These are phyloP conservation scores for Falco naumanni DNA, from an alignment of 2,797 vertebrate genomes.

Conservation along the genomic window DNA sequence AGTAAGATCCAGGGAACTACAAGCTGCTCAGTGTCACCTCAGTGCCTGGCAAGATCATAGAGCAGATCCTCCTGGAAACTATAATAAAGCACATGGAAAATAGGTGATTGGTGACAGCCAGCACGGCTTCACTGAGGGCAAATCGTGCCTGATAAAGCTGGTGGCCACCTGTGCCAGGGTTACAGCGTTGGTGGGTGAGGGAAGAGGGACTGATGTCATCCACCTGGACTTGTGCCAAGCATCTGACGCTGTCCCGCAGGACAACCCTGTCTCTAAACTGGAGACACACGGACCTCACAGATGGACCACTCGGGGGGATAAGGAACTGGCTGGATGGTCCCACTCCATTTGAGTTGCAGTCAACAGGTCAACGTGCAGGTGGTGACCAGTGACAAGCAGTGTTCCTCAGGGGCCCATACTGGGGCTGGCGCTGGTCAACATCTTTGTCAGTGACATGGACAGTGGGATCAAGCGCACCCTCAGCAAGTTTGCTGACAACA, in stretches of 20 bases:
- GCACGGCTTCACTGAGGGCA: too few species aligned
- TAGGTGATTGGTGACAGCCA: background rate
- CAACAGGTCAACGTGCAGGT: background rate
- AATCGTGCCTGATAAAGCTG: background rate
- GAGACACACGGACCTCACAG: background rate
- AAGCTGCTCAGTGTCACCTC: background rate
- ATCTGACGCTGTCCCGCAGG: background rate
- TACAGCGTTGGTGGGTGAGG: background rate
- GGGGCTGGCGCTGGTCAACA: background rate
- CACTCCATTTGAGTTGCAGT: background rate
- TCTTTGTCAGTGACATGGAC: accelerated
- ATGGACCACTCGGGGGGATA: background rate
- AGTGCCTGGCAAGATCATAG: background rate
- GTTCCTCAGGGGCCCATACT: background rate
- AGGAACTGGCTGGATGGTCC: background rate
- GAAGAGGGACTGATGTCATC: background rate
- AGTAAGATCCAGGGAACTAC: background rate
- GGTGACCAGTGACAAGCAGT: background rate
- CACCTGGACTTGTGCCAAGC: background rate
- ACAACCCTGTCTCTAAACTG: background rate
- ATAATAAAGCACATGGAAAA: background rate
- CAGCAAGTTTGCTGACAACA: background rate
- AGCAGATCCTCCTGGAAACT: background rate
- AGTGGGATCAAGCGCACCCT: background rate
- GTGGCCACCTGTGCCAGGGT: background rate